A percentile compares a stretch with the other conserved stretches of the same genome.
phyloP scores from a whole-genome alignment of 2,113 vertebrate species.

The Cebidichthys violaceus region DNA sequence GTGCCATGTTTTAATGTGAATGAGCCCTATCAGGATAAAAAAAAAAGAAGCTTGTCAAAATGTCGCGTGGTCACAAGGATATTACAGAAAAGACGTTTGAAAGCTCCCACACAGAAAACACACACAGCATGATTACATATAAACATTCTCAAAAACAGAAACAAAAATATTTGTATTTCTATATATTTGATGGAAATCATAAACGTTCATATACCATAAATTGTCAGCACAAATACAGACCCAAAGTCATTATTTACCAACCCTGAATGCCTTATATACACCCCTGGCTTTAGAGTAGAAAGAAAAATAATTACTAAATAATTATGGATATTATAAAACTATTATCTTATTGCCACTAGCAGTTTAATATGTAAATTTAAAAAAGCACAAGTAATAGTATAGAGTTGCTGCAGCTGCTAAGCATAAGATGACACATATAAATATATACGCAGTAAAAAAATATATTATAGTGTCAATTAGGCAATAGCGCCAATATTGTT shows the following conservation, averaged over 20 bases:
- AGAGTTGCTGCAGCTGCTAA: neutral
- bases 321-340: neutral
- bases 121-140: neutral
- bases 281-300: neutral
- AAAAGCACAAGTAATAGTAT: neutral
- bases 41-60: neutral
- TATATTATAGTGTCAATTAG: neutral
- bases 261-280: neutral
- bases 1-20: constrained; percentile 6
- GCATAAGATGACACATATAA: neutral
- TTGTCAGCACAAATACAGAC: neutral
- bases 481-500: neutral
- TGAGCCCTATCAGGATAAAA: no score
- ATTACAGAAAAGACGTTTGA: neutral
- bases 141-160: neutral
- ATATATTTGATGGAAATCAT: neutral
- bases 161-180: neutral
- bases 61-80: neutral
- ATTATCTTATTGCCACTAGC: neutral
- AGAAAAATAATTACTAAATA: neutral
- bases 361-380: neutral
- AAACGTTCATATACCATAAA: neutral
- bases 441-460: neutral
- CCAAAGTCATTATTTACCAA: neutral
- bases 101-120: neutral